A percentile compares a stretch with the other conserved stretches of the same genome.
phyloP scores from a whole-genome alignment of 2,113 vertebrate species.

The Himantopus leucocephalus region DNA sequence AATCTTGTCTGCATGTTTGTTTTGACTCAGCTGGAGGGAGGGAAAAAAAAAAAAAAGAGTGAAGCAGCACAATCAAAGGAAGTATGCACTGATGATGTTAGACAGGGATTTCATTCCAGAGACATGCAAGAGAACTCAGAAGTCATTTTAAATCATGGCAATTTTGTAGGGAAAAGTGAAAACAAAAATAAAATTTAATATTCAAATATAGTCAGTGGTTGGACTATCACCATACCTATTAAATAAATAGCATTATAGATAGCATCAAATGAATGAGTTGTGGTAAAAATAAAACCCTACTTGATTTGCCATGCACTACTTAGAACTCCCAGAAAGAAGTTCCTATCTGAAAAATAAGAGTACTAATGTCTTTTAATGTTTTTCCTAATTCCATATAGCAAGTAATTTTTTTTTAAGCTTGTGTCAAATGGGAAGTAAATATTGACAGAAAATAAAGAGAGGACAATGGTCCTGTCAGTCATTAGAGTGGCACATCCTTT shows the following conservation, averaged over 20 bases:
- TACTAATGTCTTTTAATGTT: not conserved
- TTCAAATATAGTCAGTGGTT: not conserved
- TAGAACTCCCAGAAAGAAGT: not conserved
- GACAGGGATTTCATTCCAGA: not conserved
- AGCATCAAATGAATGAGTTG: not conserved
- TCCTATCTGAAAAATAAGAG: not conserved
- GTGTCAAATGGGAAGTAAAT: not conserved
- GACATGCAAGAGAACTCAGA: not conserved
- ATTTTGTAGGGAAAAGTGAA: not conserved
- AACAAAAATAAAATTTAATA: not conserved
- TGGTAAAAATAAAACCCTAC: not conserved
- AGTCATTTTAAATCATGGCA: not conserved
- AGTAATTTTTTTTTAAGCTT: not conserved
- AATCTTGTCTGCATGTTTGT: not conserved
- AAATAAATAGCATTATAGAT: not conserved
- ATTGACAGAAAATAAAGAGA: not conserved
- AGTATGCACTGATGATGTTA: not conserved
- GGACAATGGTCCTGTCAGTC: not conserved
- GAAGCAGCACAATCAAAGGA: not conserved
- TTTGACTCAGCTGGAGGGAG: not conserved
- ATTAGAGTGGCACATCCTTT: not conserved
- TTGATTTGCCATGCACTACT: not conserved
- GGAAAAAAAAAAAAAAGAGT: no score
- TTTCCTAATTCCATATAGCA: not conserved
- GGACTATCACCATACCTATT: not conserved